Evolutionary conservation across 1,140 invertebrate genomes (phyloP).

Genomic region (Drosophila miranda): DNA sequence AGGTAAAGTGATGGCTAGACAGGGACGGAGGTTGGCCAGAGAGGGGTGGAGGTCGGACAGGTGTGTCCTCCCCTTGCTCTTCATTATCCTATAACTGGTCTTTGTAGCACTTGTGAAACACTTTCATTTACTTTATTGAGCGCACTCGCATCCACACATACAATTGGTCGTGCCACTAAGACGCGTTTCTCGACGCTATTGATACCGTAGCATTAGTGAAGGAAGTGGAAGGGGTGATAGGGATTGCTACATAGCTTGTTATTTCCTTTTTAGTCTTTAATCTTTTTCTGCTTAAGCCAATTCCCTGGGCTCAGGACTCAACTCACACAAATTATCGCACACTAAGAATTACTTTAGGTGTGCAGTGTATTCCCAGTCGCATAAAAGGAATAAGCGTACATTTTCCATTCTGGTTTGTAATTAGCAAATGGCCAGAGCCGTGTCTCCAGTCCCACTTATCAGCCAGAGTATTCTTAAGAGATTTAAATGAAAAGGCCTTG

Average conservation of each 20-base stretch:
- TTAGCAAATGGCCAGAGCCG: conserved; percentile 62
- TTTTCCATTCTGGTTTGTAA: conserved; percentile 42
- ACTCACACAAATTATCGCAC: no score
- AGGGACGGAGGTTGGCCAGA: not conserved
- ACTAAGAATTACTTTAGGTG: not conserved
- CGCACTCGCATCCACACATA: conserved; percentile 42
- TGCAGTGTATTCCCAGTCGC: conserved; percentile 16
- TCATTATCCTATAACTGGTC: conserved; percentile 3
- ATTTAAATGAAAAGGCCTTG: conserved; percentile 51
- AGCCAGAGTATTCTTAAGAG: conserved; percentile 23
- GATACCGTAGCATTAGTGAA: conserved; percentile 27
- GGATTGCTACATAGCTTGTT: not conserved
- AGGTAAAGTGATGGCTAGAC: not conserved
- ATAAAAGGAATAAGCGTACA: not conserved
- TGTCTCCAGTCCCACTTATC: conserved; percentile 9
- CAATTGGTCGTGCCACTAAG: conserved; percentile 4
- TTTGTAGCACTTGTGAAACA: conserved; percentile 53
- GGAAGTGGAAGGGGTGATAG: no score
- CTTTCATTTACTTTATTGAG: conserved; percentile 77
- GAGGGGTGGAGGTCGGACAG: conserved; percentile 14
- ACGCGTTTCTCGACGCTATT: conserved; percentile 10
- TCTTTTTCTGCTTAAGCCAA: no score
- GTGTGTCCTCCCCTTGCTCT: conserved; percentile 16
- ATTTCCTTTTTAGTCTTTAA: no score
- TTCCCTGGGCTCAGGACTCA: no score